Evolutionary conservation across 2,888 invertebrate genomes (phyloP), one percentile per base, ranked within the genome.

Genomic region (Papilio demoleus): DNA sequence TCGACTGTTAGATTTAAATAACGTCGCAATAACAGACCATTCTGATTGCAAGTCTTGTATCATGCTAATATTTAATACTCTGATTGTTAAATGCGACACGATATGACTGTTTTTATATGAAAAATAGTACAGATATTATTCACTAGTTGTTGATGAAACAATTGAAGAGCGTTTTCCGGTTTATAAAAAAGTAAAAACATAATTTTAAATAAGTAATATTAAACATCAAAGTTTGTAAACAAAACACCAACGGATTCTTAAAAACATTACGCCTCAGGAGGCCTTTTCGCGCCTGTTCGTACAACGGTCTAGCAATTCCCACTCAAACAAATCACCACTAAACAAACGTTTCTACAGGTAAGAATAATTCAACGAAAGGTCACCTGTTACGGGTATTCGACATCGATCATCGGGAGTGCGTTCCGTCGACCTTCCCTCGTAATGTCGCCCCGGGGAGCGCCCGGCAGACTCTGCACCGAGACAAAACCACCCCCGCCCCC

Each of bases 381-480:
- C 92, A 92, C 91, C 88, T 90, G 91, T 91, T 88, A 88, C 87
- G 86, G 89, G 88, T 85, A 85, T 88, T 87, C 88, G 86, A 85
- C 91, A 91, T 92, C 92, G 92, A 92, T 92, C 92, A 92, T 92
- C 88, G 87, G 88, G 88, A 88, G 88, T 88, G 86, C 86, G 90
- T 85, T 81, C 86, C 81, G 85, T 80, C 86, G 88, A 84, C 86
- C 88, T 86, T 83, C 84, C 84, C 85, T 84, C 83, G 85, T 92
- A 92, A 92, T 90, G 90, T 87, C 78, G 80, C 92, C 89, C 91
- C 61, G 70, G 91, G 90, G 92, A 89, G 73, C 76, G 77, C 75
- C 84, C 85, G 81, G 75, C 81, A 81, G 80, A 79, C 84, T 75
- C 70, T 72, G 81, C 77, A 78, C 79, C 80, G 85, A 88, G 87